A percentile compares a stretch with the other conserved stretches of the same genome.
phyloP scores from a whole-genome alignment of 92 coral and sea anemone genomes.

The Zoanthus gigantus region DNA sequence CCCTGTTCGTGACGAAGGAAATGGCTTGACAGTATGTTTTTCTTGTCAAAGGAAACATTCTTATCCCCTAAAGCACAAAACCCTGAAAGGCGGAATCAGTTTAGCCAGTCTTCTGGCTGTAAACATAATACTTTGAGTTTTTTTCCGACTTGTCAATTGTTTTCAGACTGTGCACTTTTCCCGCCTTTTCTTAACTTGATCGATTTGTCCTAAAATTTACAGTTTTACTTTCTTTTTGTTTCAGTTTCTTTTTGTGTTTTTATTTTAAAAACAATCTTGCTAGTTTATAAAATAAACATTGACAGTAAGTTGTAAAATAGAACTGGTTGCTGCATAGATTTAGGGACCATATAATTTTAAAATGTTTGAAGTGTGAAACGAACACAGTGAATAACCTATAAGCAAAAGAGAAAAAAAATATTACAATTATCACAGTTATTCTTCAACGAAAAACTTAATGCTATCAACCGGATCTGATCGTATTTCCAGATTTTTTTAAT shows the following conservation, averaged over 20 bases:
- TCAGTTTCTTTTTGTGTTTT: neutral
- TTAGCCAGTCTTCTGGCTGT: neutral
- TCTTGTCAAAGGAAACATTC: neutral
- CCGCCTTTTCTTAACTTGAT: constrained; percentile 2
- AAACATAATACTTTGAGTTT: neutral
- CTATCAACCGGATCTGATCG: no score
- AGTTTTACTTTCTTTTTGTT: neutral
- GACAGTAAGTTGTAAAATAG: neutral
- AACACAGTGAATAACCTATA: no score
- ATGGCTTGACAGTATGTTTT: neutral
- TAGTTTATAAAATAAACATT: neutral
- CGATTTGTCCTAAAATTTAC: neutral
- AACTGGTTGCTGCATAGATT: no score
- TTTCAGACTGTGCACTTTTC: constrained; percentile 11
- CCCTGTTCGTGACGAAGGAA: no score
- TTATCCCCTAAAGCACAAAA: neutral
- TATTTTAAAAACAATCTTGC: neutral
- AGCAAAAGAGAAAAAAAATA: no score
- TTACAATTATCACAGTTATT: no score
- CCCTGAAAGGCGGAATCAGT: constrained; percentile 6
- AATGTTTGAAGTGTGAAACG: no score
- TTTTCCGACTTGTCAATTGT: neutral
- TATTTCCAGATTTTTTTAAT: neutral
- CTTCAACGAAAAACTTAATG: no score
- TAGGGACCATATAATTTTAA: no score